These are phyloP conservation scores for Diachrysia chrysitis DNA, from an alignment of 2,888 invertebrate species.

Conservation along the genomic window DNA sequence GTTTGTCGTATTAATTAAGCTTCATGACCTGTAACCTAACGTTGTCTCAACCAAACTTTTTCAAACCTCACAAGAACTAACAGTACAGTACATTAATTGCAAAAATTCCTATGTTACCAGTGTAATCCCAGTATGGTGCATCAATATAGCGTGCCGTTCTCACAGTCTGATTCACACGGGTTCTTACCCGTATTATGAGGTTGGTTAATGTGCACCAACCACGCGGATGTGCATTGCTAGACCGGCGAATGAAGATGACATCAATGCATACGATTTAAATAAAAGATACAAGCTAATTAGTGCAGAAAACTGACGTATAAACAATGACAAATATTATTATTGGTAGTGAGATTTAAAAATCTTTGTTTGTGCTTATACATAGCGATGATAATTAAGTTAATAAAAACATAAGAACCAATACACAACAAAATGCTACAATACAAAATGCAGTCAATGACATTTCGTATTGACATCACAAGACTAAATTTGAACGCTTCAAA, in stretches of 20 bases:
- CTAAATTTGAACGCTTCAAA: background rate
- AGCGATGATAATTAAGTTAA: background rate
- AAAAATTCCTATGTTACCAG: conserved; percentile 39
- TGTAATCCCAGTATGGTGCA: conserved; percentile 47
- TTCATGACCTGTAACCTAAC: background rate
- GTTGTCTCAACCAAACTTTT: conserved; percentile 9
- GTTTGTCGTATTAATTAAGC: background rate
- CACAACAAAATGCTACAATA: background rate
- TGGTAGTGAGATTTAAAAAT: background rate
- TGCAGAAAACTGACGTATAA: conserved; percentile 62
- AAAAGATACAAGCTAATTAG: conserved; percentile 62
- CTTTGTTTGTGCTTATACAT: background rate
- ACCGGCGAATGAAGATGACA: conserved; percentile 61
- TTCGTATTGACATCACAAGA: background rate
- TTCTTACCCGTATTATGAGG: conserved; percentile 61
- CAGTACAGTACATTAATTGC: conserved; percentile 26
- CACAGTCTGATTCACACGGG: conserved; percentile 85
- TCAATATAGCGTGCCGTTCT: conserved; percentile 72
- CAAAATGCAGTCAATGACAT: background rate
- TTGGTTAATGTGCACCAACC: conserved; percentile 63
- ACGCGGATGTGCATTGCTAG: conserved; percentile 73
- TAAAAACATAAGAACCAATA: background rate
- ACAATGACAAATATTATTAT: conserved; percentile 14
- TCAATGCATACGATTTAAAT: conserved; percentile 54
- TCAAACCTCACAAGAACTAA: conserved; percentile 28